phyloP scores from a whole-genome alignment of 2,888 invertebrate genomes.

The Philaethria dido region DNA sequence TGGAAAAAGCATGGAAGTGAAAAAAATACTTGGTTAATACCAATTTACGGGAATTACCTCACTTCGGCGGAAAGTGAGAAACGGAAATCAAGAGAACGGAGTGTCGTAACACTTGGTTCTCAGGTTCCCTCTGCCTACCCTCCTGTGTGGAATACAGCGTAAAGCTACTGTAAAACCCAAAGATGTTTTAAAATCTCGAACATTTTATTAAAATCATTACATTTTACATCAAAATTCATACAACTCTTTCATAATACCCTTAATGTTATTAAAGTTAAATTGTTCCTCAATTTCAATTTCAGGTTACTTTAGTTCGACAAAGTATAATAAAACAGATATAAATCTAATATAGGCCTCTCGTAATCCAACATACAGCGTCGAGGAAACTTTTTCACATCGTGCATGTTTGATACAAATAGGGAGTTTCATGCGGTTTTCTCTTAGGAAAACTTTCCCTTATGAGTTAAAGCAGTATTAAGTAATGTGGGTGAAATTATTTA shows the following conservation, averaged over 20 bases:
- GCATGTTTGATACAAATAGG: conserved; percentile 18
- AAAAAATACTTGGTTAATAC: too few relatives aligned
- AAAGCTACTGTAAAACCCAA: too few relatives aligned
- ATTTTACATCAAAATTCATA: too few relatives aligned
- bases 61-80: too few relatives aligned
- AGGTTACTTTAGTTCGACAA: not conserved
- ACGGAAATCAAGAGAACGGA: too few relatives aligned
- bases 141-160: too few relatives aligned
- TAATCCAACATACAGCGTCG: conserved; percentile 7
- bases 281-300: not conserved
- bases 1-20: too few relatives aligned
- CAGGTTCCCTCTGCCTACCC: too few relatives aligned
- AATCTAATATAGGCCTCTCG: conserved; percentile 15
- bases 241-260: not conserved
- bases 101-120: too few relatives aligned
- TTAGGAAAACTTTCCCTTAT: conserved; percentile 14
- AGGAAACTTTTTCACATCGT: conserved; percentile 20
- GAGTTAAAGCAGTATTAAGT: conserved; percentile 12
- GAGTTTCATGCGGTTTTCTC: conserved; percentile 15
- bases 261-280: not conserved
- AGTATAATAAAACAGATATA: conserved; percentile 22
- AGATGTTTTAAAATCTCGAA: too few relatives aligned
- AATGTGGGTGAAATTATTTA: conserved; percentile 10
- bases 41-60: too few relatives aligned
- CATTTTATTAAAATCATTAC: too few relatives aligned